Evolutionary conservation across 2,797 vertebrate species (phyloP), one percentile per base, ranked within the genome.

Genomic region (Sitta carolinensis): DNA sequence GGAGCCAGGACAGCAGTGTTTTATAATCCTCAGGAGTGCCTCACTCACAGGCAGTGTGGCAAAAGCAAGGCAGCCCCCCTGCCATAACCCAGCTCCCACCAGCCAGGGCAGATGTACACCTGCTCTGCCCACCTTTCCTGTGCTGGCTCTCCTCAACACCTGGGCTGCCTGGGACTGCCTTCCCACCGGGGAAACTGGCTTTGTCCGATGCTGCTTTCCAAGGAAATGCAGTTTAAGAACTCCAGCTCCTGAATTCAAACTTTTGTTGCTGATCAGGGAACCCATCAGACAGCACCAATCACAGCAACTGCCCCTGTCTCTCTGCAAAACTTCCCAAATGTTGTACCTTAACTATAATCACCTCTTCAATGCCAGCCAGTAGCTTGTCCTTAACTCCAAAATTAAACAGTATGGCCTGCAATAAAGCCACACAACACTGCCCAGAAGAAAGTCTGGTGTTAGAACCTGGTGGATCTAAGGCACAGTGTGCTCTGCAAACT

Each of bases 241-340:
- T 38, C 63, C 32, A 68, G 7, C 10, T 14, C 66, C 38, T 16
- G 11, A 36, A 48, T 51, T 81, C 51, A 48, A 47, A 47, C 43
- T 43, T 66, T 4, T 12, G 29, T 7, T 42, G 32, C 25, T 61
- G 19, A 64, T 59, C 58, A 80, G 36, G 2, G 1, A 90, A 52
- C 26, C 26, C 29, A 17, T 27, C 3, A 67, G 42, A 34, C 50
- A 75, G 42, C 18, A n/a, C 4, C 66, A 38, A 1, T 2, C 38
- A 57, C 1, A 1, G 17, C 42, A 57, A 58, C 38, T 57, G 17
- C 0, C 1, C 40, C 47, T 59, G 45, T 11, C 21, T 32, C 58
- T 52, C 58, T 26, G 20, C 27, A 42, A 10, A 26, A 36, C 22
- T 52, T 69, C 45, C 16, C 25, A 66, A 55, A 69, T 34, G 8